A percentile compares a stretch with the other conserved stretches of the same genome.
Conservation (phyloP, 1,140 invertebrate genomes). For the Orussus abietinus region DNA sequence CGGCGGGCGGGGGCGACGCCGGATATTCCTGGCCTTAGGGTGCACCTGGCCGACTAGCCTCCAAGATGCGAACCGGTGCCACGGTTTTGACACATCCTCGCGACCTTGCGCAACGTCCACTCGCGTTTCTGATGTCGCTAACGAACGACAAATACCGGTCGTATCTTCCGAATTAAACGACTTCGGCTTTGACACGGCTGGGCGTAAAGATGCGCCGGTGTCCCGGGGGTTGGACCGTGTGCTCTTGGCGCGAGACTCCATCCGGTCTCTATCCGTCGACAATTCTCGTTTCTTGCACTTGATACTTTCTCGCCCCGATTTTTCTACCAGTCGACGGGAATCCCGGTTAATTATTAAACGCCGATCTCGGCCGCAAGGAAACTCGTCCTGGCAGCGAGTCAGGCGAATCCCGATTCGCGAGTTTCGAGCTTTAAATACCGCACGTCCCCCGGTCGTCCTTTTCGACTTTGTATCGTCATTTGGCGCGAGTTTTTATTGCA, state of each 20-base stretch:
- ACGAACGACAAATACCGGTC: slow-evolving; percentile 1
- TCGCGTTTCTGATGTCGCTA: neutral
- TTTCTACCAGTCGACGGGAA: too few species aligned
- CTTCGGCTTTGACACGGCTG: too few species aligned
- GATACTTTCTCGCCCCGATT: too few species aligned
- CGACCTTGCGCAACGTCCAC: slow-evolving; percentile 4
- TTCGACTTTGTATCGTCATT: too few species aligned
- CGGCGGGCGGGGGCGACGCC: slow-evolving; percentile 22
- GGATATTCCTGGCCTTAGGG: slow-evolving; percentile 27
- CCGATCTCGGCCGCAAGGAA: neutral
- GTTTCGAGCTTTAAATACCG: neutral
- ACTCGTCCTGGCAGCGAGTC: too few species aligned
- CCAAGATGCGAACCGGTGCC: neutral
- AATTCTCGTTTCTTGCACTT: too few species aligned
- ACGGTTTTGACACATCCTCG: slow-evolving; percentile 2
- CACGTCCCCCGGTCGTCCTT: neutral
- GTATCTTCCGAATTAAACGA: neutral
- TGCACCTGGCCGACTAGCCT: slow-evolving; percentile 1
- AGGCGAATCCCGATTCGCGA: neutral
- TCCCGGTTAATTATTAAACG: too few species aligned
- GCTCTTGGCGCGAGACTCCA: too few species aligned
- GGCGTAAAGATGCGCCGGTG: too few species aligned
- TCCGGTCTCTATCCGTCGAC: too few species aligned
- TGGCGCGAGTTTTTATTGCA: too few species aligned
- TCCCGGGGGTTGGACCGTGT: too few species aligned